Percentiles rank a stretch among this genome's conserved stretches.
Evolutionary conservation across 1,140 invertebrate genomes (phyloP).

Genomic region (Psilanteris sp.): DNA sequence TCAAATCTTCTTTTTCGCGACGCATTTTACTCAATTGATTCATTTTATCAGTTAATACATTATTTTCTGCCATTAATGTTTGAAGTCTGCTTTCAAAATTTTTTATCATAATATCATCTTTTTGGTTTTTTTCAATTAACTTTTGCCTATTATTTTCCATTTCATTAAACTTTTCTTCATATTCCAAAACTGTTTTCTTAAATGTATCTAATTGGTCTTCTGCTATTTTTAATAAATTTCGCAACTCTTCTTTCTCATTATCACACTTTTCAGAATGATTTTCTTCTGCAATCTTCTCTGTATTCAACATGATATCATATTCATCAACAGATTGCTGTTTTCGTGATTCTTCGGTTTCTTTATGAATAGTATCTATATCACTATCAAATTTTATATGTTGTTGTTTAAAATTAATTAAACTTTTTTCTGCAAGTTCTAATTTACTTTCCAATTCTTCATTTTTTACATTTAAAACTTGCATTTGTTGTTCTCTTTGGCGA

Average conservation of each 20-base stretch:
- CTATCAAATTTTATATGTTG: too few species aligned
- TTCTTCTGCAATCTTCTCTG: too few species aligned
- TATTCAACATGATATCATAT: too few species aligned
- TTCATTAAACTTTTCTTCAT: neutral
- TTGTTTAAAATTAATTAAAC: neutral
- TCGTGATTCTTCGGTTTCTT: too few species aligned
- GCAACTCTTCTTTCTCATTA: conserved; percentile 5
- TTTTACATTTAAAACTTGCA: conserved; percentile 32
- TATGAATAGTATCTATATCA: neutral
- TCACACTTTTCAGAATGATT: neutral
- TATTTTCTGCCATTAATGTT: conserved; percentile 25
- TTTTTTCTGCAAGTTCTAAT: neutral
- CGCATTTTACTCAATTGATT: conserved; percentile 42
- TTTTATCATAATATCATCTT: neutral
- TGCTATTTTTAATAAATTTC: neutral
- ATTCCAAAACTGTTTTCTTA: neutral
- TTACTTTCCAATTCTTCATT: conserved; percentile 11
- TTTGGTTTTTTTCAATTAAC: neutral
- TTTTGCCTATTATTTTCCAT: neutral
- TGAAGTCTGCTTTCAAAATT: conserved; percentile 10
- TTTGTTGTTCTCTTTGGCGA: neutral
- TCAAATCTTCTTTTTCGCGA: conserved; percentile 43
- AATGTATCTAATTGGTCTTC: neutral
- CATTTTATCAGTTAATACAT: conserved; percentile 33
- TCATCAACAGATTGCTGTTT: too few species aligned